Conservation (phyloP, 2,113 vertebrate genomes). For the Pantherophis guttatus region DNA sequence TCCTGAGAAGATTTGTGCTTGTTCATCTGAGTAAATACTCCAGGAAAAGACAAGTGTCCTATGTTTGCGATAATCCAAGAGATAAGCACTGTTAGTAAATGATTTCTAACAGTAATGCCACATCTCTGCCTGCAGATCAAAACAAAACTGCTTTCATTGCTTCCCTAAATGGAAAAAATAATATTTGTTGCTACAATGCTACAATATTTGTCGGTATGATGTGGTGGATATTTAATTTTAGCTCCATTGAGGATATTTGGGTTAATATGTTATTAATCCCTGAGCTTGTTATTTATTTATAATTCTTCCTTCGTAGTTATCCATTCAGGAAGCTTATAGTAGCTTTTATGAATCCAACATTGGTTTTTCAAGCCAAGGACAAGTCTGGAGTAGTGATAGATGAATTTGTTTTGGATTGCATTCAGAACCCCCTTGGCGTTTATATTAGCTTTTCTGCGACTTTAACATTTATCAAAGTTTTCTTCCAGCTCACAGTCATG, state of each 20-base stretch:
- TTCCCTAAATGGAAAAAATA: background rate
- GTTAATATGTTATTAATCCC: background rate
- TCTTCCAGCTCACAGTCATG: background rate
- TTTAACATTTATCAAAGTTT: background rate
- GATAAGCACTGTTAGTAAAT: conserved; percentile 4
- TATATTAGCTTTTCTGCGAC: background rate
- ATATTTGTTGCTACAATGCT: background rate
- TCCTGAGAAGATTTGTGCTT: background rate
- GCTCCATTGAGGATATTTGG: background rate
- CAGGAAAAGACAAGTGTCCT: background rate
- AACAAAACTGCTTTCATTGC: background rate
- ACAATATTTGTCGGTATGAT: background rate
- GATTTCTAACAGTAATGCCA: background rate
- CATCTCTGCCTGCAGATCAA: background rate
- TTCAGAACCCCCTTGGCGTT: background rate
- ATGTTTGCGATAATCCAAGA: background rate
- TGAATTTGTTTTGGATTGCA: background rate
- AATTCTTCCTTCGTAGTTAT: background rate
- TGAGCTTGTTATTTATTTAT: background rate
- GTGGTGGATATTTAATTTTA: background rate
- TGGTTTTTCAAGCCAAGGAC: background rate
- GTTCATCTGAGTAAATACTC: conserved; percentile 2
- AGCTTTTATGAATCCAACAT: background rate
- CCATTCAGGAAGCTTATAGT: background rate
- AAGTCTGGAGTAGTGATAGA: background rate